phyloP scores from a whole-genome alignment of 1,140 invertebrate genomes.

The Ectropis grisescens region DNA sequence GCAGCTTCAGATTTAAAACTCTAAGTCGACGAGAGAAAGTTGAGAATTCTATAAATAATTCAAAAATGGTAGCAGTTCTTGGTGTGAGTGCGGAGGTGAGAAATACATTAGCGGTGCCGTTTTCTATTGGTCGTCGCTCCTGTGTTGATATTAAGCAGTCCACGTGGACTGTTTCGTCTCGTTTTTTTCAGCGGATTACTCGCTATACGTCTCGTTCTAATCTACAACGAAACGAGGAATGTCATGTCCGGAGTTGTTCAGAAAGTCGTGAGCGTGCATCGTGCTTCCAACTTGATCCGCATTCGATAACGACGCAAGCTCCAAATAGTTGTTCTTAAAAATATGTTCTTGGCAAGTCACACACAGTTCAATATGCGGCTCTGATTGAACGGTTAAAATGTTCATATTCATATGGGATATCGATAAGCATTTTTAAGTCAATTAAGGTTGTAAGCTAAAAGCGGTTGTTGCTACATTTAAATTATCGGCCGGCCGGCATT shows the following conservation, averaged over 20 bases:
- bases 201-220: slow-evolving; percentile 65
- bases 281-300: slow-evolving; percentile 51
- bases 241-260: slow-evolving; percentile 69
- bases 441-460: slow-evolving; percentile 70
- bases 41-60: slow-evolving; percentile 42
- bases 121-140: slow-evolving; percentile 67
- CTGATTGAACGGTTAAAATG: slow-evolving; percentile 29
- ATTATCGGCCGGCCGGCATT: slow-evolving; percentile 67
- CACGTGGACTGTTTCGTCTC: slow-evolving; percentile 65
- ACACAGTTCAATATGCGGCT: no score
- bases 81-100: slow-evolving; percentile 68
- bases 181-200: slow-evolving; percentile 56
- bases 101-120: slow-evolving; percentile 69
- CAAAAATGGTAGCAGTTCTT: slow-evolving; percentile 44
- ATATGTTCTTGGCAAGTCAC: no score
- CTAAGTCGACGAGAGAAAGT: slow-evolving; percentile 30
- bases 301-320: slow-evolving; percentile 38
- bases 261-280: slow-evolving; percentile 70
- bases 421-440: slow-evolving; percentile 70
- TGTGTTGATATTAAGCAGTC: slow-evolving; percentile 68
- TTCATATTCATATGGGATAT: slow-evolving; percentile 28
- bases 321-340: slow-evolving; percentile 16
- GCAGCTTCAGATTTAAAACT: slow-evolving; percentile 39
- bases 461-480: slow-evolving; percentile 70
- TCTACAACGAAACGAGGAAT: slow-evolving; percentile 69